Evolutionary conservation across 2,888 invertebrate genomes (phyloP).

Genomic region (Cosmia pyralina): DNA sequence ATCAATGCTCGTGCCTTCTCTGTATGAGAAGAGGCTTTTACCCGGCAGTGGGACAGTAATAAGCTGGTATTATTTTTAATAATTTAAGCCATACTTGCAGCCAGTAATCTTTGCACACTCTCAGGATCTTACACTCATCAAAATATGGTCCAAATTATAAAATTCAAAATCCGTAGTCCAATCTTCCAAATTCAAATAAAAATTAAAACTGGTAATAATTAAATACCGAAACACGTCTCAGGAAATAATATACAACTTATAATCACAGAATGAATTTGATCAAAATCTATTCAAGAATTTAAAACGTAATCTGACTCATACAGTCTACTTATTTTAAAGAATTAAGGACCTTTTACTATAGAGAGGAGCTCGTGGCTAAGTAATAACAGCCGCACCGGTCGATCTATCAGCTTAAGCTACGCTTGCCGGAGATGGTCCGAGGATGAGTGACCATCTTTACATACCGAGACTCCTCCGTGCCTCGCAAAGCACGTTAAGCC

Average conservation of each 20-base stretch:
- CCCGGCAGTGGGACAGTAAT: background rate
- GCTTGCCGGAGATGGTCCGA: too few species aligned
- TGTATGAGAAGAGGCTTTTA: background rate
- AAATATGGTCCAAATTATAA: background rate
- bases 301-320: background rate
- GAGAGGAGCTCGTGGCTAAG: too few species aligned
- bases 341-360: too few species aligned
- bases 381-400: too few species aligned
- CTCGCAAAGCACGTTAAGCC: too few species aligned
- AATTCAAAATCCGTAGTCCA: background rate
- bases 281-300: background rate
- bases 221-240: background rate
- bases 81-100: background rate
- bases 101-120: background rate
- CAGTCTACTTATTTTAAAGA: too few species aligned
- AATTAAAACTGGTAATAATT: background rate
- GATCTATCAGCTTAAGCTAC: too few species aligned
- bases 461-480: too few species aligned
- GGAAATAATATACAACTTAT: conserved; percentile 5
- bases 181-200: background rate
- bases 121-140: background rate
- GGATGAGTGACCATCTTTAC: too few species aligned
- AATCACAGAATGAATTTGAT: background rate
- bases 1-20: background rate
- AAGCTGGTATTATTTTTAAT: background rate